Evolutionary conservation across 1,140 invertebrate genomes (phyloP), one percentile per base, ranked within the genome.

Genomic region (Ganaspis sp.): DNA sequence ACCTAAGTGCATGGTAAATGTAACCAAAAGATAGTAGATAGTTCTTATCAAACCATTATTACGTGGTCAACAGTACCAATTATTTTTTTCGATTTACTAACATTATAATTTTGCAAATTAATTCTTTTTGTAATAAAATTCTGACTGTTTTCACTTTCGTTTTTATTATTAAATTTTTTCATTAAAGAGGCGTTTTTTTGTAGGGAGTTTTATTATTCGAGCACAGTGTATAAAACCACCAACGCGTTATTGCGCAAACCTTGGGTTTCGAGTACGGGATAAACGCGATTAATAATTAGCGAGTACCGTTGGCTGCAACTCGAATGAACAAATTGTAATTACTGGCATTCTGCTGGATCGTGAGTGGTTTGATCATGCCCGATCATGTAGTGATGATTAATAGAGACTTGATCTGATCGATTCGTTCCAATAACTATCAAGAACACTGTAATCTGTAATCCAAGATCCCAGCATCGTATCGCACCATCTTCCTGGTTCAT

Each of bases 201-300:
- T 26, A 26, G 2, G n/a, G n/a, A 21, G 19, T 54, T 23, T 23
- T 21, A 0, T 54, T 11, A 11, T 23, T 11, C n/a, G 21, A 21
- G 11, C 53, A 26, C 53, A n/a, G 1, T 23, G 17, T 23, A 54
- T 54, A 64, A 64, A 64, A 26, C 54, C 54, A 15, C 23, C 23
- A 26, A 64, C 21, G 23, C 19, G 54, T 15, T 12, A 12, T 29
- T 64, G 23, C 54, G 54, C 54, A 64, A 64, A 64, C 21, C 0
- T 21, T 15, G 9, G 23, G 9, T 26, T 64, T 15, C 11, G 23
- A 15, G 12, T 64, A 12, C 15, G 21, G 15, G 23, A 17, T 9
- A 71, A 73, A 70, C 26, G 70, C 26, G 73, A 78, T 78, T 78
- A 75, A 78, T 78, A 73, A 71, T 74, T 77, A 78, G 69, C 69